Percentiles rank a stretch among this genome's conserved stretches.
phyloP scores from a whole-genome alignment of 2,888 invertebrate genomes.

The Lochmaea capreae region DNA sequence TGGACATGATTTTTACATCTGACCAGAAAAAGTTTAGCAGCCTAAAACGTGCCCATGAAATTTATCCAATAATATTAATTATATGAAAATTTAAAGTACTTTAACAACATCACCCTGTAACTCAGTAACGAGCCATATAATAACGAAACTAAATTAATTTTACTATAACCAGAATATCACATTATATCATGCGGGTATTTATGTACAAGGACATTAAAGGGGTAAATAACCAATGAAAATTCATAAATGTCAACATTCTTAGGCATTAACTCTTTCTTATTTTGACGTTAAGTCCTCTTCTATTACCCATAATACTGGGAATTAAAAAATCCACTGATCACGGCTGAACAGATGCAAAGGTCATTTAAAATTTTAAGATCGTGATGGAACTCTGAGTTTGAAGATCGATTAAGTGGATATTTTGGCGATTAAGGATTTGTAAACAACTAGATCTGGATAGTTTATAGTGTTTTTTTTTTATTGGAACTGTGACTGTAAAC shows the following conservation, averaged over 20 bases:
- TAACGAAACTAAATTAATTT: not conserved
- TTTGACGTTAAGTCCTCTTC: slow-evolving; percentile 28
- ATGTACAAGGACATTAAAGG: slow-evolving; percentile 20
- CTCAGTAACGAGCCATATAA: too few species aligned
- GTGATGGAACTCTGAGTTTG: not conserved
- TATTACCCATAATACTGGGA: slow-evolving; percentile 16
- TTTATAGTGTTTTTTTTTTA: not conserved
- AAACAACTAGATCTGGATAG: slow-evolving; percentile 7
- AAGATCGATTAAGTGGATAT: slow-evolving; percentile 11
- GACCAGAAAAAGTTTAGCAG: too few species aligned
- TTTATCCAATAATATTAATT: too few species aligned
- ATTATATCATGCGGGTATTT: slow-evolving; percentile 31
- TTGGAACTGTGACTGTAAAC: not conserved
- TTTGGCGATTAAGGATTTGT: slow-evolving; percentile 11
- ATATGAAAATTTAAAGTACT: too few species aligned
- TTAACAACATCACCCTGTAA: too few species aligned
- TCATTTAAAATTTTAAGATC: slow-evolving; percentile 9
- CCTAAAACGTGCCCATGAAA: too few species aligned
- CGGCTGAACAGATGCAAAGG: slow-evolving; percentile 10
- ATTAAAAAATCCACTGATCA: slow-evolving; percentile 9
- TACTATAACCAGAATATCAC: slow-evolving; percentile 9
- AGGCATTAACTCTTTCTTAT: slow-evolving; percentile 31
- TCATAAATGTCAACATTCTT: slow-evolving; percentile 32
- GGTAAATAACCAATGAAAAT: slow-evolving; percentile 29
- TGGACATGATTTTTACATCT: too few species aligned